Percentiles rank a stretch among this genome's conserved stretches.
These are phyloP conservation scores for Gobius niger DNA, from an alignment of 2,113 vertebrate species.

Conservation along the genomic window DNA sequence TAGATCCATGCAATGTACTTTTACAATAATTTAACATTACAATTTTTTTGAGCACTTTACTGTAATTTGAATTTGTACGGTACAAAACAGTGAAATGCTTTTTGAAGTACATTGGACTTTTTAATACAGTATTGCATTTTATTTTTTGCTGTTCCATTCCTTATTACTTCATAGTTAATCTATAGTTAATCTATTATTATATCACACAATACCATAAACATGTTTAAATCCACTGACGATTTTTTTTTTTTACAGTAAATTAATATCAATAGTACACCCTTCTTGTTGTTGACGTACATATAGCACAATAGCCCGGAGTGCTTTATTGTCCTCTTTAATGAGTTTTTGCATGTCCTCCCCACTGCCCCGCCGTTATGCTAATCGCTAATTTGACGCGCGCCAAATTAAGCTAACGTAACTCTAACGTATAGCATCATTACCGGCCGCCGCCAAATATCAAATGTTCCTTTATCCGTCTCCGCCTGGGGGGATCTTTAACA, in stretches of 20 bases:
- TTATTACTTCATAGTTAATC: no score
- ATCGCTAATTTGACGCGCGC: slow-evolving; percentile 1
- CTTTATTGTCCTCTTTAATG: slow-evolving; percentile 9
- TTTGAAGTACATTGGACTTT: no score
- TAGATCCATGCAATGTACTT: no score
- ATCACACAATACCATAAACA: no score
- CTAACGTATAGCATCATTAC: slow-evolving; percentile 7
- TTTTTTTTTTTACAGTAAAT: background rate
- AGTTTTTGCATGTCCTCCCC: slow-evolving; percentile 7
- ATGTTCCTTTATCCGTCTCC: slow-evolving; percentile 26
- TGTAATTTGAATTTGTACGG: no score
- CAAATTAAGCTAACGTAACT: slow-evolving; percentile 8
- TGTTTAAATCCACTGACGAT: background rate
- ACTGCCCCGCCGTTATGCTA: slow-evolving; percentile 4
- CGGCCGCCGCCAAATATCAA: slow-evolving; percentile 50
- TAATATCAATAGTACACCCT: background rate
- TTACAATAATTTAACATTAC: no score
- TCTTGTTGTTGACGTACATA: background rate
- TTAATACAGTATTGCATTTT: no score
- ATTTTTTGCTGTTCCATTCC: no score
- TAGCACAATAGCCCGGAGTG: slow-evolving; percentile 2
- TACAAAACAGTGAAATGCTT: no score
- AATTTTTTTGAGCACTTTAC: no score
- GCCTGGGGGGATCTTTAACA: slow-evolving; percentile 47
- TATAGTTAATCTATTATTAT: no score